Conservation (phyloP, 2,113 vertebrate species). For the Mus musculus region DNA sequence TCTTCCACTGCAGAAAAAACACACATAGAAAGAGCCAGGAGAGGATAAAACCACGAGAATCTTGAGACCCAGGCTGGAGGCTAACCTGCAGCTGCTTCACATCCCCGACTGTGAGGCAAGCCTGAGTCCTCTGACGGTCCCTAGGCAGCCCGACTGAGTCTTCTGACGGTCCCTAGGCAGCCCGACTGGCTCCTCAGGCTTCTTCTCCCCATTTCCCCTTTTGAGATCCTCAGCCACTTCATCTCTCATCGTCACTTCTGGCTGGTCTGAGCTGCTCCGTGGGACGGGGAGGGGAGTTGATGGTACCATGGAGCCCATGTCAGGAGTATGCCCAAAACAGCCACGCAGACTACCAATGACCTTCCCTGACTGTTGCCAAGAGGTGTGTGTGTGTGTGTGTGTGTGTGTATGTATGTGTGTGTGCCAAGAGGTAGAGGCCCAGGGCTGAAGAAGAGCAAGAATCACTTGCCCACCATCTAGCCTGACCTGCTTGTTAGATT, state of each 20-base stretch:
- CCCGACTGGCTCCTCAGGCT: background rate
- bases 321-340: background rate
- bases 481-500: background rate
- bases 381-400: no score
- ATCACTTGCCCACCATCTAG: fast-evolving
- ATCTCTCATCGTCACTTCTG: background rate
- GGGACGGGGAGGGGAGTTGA: no score
- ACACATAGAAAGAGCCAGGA: background rate
- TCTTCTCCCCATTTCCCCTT: fast-evolving
- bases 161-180: background rate
- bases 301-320: background rate
- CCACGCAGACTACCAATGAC: background rate
- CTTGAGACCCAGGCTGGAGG: background rate
- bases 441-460: background rate
- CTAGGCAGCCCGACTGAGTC: background rate
- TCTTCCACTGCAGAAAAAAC: background rate
- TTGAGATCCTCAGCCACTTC: background rate
- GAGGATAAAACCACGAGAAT: background rate
- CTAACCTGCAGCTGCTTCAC: fast-evolving
- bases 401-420: background rate
- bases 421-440: background rate
- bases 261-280: background rate
- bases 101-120: background rate
- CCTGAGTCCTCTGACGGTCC: background rate
- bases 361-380: background rate